These are phyloP conservation scores for Ceraclea dissimilis DNA, from an alignment of 2,888 invertebrate genomes.

Conservation along the genomic window DNA sequence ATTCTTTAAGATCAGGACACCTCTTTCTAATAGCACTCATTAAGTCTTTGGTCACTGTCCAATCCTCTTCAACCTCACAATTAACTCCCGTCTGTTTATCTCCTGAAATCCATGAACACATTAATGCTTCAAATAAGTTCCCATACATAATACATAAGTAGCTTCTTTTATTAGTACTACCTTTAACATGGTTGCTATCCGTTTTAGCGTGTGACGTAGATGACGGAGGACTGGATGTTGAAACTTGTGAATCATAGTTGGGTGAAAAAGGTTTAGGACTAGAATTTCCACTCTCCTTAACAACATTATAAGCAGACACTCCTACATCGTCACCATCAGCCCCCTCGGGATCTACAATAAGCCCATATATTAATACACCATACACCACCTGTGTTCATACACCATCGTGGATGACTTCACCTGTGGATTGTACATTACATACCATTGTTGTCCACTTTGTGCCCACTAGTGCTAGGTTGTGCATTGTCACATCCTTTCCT, in stretches of 20 bases:
- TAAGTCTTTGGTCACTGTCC: conserved; percentile 33
- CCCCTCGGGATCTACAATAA: too few species aligned
- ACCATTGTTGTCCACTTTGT: background rate
- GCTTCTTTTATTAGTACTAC: too few species aligned
- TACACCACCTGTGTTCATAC: too few species aligned
- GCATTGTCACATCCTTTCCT: background rate
- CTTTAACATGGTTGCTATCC: background rate
- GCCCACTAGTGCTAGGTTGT: background rate
- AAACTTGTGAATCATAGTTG: background rate
- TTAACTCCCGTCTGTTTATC: conserved; percentile 10
- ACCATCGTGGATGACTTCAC: too few species aligned
- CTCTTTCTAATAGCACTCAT: conserved; percentile 32
- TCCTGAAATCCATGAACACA: background rate
- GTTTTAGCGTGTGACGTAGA: background rate
- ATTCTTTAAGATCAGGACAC: conserved; percentile 38
- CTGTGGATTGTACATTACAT: too few species aligned
- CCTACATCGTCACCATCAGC: background rate
- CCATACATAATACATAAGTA: background rate
- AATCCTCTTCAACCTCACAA: conserved; percentile 28
- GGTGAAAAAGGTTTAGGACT: conserved; percentile 23
- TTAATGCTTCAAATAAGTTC: background rate
- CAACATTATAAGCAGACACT: background rate
- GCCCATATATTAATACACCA: too few species aligned
- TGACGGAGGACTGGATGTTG: background rate
- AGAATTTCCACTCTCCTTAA: conserved; percentile 22